A percentile compares a stretch with the other conserved stretches of the same genome.
Evolutionary conservation across 2,888 invertebrate species (phyloP).

Genomic region (Xanthia icteritia): DNA sequence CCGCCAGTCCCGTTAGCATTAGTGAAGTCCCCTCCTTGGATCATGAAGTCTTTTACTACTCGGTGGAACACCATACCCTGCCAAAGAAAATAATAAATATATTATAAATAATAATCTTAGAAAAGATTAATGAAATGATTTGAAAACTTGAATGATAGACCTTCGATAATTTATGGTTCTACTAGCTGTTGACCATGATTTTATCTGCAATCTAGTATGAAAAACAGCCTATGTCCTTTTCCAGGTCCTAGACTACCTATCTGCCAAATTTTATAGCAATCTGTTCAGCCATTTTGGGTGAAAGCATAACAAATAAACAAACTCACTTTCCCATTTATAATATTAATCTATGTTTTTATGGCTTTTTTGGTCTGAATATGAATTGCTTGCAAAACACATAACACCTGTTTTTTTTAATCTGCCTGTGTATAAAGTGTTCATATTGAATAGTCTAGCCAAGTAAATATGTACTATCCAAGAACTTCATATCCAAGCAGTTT

Average conservation of each 20-base stretch:
- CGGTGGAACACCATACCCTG: slow-evolving; percentile 96
- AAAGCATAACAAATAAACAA: too few relatives aligned
- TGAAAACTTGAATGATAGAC: not conserved
- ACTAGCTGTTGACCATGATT: too few relatives aligned
- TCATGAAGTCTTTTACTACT: slow-evolving; percentile 99
- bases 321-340: too few relatives aligned
- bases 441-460: not conserved
- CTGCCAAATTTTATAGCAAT: too few relatives aligned
- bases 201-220: too few relatives aligned
- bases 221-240: too few relatives aligned
- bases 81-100: slow-evolving; percentile 27
- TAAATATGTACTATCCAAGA: too few relatives aligned
- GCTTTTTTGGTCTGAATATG: not conserved
- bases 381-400: not conserved
- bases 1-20: slow-evolving; percentile 99
- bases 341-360: not conserved
- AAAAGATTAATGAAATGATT: not conserved
- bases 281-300: too few relatives aligned
- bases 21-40: slow-evolving; percentile 97
- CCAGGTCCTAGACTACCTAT: too few relatives aligned
- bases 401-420: not conserved
- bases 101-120: not conserved
- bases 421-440: not conserved
- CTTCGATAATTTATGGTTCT: too few relatives aligned
- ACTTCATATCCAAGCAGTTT: too few relatives aligned